Percentiles rank a stretch among this genome's conserved stretches.
Evolutionary conservation across 2,797 vertebrate genomes (phyloP).

Genomic region (Poeciliopsis infans): DNA sequence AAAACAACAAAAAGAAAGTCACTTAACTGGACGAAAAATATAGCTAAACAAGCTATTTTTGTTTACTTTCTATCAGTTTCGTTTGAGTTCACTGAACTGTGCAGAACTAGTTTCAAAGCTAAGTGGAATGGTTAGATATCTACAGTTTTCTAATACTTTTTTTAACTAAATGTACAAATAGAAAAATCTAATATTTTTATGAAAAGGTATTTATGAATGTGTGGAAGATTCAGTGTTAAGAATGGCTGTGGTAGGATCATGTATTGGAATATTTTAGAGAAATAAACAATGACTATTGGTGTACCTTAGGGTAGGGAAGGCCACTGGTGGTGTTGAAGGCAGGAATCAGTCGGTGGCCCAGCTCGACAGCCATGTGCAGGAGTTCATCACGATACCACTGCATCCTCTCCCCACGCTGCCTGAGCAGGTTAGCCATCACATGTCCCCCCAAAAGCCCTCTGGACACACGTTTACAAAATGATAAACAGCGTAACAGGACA

Average conservation of each 20-base stretch:
- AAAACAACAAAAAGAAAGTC: neutral
- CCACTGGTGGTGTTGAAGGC: slow-evolving; percentile 89
- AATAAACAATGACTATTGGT: neutral
- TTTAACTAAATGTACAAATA: neutral
- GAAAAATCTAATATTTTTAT: neutral
- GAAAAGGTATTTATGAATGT: neutral
- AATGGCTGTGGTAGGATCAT: neutral
- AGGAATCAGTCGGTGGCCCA: slow-evolving; percentile 84
- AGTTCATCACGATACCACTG: slow-evolving; percentile 85
- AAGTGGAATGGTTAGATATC: neutral
- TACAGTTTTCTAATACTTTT: neutral
- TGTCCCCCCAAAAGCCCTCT: slow-evolving; percentile 85
- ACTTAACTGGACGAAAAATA: neutral
- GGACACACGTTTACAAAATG: neutral
- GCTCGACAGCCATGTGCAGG: slow-evolving; percentile 84
- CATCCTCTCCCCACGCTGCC: slow-evolving; percentile 79
- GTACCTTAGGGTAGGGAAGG: slow-evolving; percentile 86
- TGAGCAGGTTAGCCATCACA: slow-evolving; percentile 83
- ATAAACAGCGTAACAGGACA: neutral
- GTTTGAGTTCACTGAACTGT: neutral
- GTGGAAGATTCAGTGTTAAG: neutral
- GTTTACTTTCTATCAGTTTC: neutral
- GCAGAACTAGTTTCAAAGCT: neutral
- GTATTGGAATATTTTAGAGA: neutral
- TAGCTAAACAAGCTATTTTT: neutral